Percentiles rank a stretch among this genome's conserved stretches.
These are phyloP conservation scores for Cochlearius cochlearius DNA, from an alignment of 2,113 vertebrate species.

Conservation along the genomic window DNA sequence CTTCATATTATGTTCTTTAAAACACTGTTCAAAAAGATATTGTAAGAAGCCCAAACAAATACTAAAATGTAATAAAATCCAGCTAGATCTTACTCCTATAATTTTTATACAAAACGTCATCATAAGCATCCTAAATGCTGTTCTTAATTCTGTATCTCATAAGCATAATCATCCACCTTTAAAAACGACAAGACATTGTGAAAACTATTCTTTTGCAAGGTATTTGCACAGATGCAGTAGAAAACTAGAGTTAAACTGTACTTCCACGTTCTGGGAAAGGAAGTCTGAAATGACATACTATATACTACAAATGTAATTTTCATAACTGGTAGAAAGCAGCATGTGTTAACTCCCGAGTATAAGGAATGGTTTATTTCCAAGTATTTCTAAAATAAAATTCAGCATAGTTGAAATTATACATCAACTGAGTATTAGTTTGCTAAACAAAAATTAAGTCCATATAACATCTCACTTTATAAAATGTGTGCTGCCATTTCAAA, in stretches of 20 bases:
- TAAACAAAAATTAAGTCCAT: neutral
- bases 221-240: neutral
- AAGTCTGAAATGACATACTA: neutral
- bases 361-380: neutral
- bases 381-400: neutral
- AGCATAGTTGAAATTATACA: neutral
- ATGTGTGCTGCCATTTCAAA: neutral
- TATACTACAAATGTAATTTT: neutral
- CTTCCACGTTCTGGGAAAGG: neutral
- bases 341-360: neutral
- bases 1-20: neutral
- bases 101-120: neutral
- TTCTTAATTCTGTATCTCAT: neutral
- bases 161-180: neutral
- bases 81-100: neutral
- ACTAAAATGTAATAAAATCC: neutral
- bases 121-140: neutral
- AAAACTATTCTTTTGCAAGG: neutral
- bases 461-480: neutral
- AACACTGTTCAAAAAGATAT: neutral
- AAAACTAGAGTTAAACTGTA: neutral
- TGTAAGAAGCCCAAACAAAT: neutral
- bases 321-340: neutral
- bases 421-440: neutral
- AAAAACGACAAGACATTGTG: neutral